Evolutionary conservation across 2,888 invertebrate genomes (phyloP), one percentile per base, ranked within the genome.

Genomic region (Torymus auratus): DNA sequence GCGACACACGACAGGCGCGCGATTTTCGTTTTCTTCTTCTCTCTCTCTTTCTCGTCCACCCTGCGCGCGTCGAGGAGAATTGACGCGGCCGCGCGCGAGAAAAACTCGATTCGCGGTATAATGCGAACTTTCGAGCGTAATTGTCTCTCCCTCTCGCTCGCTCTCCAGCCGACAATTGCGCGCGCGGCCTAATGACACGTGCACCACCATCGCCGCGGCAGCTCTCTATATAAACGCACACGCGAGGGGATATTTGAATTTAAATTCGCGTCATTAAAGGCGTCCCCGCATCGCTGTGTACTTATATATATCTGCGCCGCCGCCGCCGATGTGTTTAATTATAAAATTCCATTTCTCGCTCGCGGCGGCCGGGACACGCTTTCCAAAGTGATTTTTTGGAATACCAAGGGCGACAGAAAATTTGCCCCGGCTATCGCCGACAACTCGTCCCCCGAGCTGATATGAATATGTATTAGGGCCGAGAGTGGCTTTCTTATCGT

Each of bases 201-300:
- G 41, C 41, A 41, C 7, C 41, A 7, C 41, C 41, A 41, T 41
- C 41, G 7, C 7, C 5, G 41, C 41, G 7, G 41, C 41, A 41
- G 41, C 1, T 28, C 28, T 28, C 28, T 41, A 7, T 41, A 41
- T 41, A 41, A 0, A 62, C 41, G 20, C 41, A 53, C 72, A 64
- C 78, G 60, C 71, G 67, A 72, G 61, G 28, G 72, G 52, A 80
- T 80, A 80, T 81, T 81, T 78, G 72, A 71, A 78, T 82, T 78
- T 67, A 82, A 78, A 82, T 82, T 82, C 12, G 65, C 74, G 67
- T 82, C 81, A 67, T 74, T 78, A 81, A 82, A 68, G 50, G 28
- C 58, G 77, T 73, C 72, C 50, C 68, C 73, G 61, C 67, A 69
- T 61, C 55, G 41, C 50, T 2, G 20, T 56, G 15, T 65, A 80